phyloP scores from a whole-genome alignment of 2,797 vertebrate genomes.

The Cryptoblepharus egeriae region DNA sequence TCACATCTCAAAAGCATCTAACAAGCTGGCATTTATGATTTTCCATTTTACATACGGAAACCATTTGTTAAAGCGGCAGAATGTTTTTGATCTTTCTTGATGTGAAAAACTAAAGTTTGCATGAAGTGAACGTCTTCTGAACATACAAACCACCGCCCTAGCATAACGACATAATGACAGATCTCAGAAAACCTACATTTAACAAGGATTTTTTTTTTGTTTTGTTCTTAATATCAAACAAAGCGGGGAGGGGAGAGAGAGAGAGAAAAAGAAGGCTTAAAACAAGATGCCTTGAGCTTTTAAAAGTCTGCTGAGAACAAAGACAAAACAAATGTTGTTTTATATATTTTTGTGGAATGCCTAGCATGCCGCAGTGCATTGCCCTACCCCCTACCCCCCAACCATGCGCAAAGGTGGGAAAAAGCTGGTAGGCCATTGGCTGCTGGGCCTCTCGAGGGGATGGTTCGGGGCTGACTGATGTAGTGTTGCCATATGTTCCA shows the following conservation, averaged over 20 bases:
- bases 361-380: too few relatives aligned
- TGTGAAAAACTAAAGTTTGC: conserved; percentile 23
- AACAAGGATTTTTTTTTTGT: neutral
- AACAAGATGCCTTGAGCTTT: neutral
- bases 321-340: too few relatives aligned
- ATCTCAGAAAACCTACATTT: conserved; percentile 9
- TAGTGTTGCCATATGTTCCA: too few relatives aligned
- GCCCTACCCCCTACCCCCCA: too few relatives aligned
- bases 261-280: neutral
- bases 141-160: neutral
- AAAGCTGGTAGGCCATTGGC: too few relatives aligned
- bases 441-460: too few relatives aligned
- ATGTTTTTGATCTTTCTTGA: conserved; percentile 28
- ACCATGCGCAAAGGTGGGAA: too few relatives aligned
- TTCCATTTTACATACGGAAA: conserved; percentile 29
- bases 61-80: conserved; percentile 23
- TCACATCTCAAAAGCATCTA: conserved; percentile 21
- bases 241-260: neutral
- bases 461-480: too few relatives aligned
- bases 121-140: conserved; percentile 21
- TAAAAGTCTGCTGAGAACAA: too few relatives aligned
- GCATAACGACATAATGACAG: neutral
- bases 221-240: neutral
- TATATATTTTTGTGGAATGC: too few relatives aligned
- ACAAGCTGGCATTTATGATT: conserved; percentile 10